Evolutionary conservation across 1,140 invertebrate genomes (phyloP).

Genomic region (Cyclina sinensis): DNA sequence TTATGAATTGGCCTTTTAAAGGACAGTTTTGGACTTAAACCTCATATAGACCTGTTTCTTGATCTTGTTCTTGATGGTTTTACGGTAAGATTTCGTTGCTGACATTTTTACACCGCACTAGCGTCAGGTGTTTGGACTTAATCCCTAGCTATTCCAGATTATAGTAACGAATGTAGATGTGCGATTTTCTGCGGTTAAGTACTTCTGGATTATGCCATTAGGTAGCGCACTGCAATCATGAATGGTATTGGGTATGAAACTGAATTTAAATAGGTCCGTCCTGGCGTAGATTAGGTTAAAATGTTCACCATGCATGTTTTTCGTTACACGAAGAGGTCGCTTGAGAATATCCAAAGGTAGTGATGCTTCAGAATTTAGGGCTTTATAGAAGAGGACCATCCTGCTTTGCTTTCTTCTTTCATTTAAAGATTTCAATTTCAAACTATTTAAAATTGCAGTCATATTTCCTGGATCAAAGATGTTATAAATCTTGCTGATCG

Average conservation of each 20-base stretch:
- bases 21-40: too few species aligned
- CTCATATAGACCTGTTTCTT: too few species aligned
- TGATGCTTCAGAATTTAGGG: background rate
- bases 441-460: background rate
- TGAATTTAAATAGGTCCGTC: too few species aligned
- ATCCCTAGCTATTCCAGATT: background rate
- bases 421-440: background rate
- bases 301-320: background rate
- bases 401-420: background rate
- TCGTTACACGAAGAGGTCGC: too few species aligned
- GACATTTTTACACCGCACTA: too few species aligned
- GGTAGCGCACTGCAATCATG: too few species aligned
- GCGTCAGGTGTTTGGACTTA: too few species aligned
- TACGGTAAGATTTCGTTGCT: too few species aligned
- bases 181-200: background rate
- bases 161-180: background rate
- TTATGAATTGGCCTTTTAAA: too few species aligned
- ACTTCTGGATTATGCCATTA: too few species aligned
- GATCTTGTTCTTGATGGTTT: conserved; percentile 11
- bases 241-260: too few species aligned
- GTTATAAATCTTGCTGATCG: conserved; percentile 19
- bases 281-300: too few species aligned
- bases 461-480: background rate
- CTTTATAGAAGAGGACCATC: conserved; percentile 17
- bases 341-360: background rate